A percentile compares a stretch with the other conserved stretches of the same genome.
phyloP scores from a whole-genome alignment of 2,888 invertebrate genomes.

The Eristalinus sepulchralis region DNA sequence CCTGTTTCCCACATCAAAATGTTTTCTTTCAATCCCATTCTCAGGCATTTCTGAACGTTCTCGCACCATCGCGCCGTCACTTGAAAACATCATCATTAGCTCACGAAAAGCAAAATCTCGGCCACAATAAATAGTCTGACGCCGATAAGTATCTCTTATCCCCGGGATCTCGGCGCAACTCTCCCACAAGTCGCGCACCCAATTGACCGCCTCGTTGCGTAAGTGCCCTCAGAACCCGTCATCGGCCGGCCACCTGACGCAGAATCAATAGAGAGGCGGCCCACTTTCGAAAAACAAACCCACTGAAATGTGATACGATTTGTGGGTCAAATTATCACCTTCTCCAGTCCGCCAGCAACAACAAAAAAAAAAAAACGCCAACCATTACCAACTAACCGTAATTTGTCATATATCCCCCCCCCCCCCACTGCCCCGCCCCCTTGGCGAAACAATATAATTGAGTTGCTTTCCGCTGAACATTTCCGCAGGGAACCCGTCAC shows the following conservation, averaged over 20 bases:
- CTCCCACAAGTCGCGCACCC: neutral
- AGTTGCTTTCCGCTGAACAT: conserved; percentile 37
- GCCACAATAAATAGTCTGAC: neutral
- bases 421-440: neutral
- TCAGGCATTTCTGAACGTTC: neutral
- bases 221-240: conserved; percentile 9
- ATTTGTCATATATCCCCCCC: conserved; percentile 33
- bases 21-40: neutral
- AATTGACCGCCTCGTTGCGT: neutral
- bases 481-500: conserved; percentile 21
- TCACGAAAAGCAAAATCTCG: neutral
- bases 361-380: neutral
- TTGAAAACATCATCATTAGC: neutral
- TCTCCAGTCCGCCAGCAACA: neutral
- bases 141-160: neutral
- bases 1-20: neutral
- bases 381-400: conserved; percentile 10
- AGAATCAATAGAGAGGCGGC: neutral
- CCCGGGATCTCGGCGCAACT: neutral
- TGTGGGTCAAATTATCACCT: conserved; percentile 35
- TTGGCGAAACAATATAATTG: conserved; percentile 10
- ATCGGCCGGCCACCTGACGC: conserved; percentile 3
- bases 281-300: neutral
- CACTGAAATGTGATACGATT: conserved; percentile 20
- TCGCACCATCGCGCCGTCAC: neutral